phyloP scores from a whole-genome alignment of 2,888 invertebrate genomes.

The Drosophila flavopinicola region DNA sequence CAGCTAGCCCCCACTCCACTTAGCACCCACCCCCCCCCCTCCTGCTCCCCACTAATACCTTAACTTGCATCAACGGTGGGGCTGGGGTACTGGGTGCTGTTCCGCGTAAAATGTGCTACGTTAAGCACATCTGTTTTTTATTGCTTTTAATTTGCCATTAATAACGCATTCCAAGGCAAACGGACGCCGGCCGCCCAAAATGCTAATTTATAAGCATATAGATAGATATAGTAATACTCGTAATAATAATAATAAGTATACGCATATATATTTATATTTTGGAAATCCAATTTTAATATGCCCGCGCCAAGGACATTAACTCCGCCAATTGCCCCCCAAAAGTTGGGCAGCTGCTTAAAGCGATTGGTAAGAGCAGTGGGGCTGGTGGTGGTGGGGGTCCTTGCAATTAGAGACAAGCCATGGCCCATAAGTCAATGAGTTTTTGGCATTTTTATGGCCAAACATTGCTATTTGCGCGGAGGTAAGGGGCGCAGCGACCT shows the following conservation, averaged over 20 bases:
- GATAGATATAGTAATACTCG: slow-evolving; percentile 54
- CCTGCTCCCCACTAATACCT: slow-evolving; percentile 7
- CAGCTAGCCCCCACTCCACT: slow-evolving; percentile 4
- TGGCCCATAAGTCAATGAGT: slow-evolving; percentile 81
- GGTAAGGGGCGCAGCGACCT: background rate
- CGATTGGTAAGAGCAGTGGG: background rate
- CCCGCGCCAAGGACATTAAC: slow-evolving; percentile 49
- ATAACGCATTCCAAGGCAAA: slow-evolving; percentile 79
- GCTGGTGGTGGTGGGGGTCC: slow-evolving; percentile 3
- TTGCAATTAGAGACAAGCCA: slow-evolving; percentile 47
- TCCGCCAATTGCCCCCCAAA: slow-evolving; percentile 34
- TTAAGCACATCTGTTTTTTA: slow-evolving; percentile 84
- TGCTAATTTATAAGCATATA: slow-evolving; percentile 74
- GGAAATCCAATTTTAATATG: slow-evolving; percentile 69
- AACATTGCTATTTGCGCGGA: slow-evolving; percentile 10
- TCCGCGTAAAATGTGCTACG: slow-evolving; percentile 78
- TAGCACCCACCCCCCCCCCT: background rate
- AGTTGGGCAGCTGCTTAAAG: slow-evolving; percentile 17
- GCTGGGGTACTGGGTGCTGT: background rate
- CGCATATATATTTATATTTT: slow-evolving; percentile 6
- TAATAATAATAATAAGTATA: slow-evolving; percentile 44
- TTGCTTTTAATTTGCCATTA: slow-evolving; percentile 84
- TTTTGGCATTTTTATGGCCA: slow-evolving; percentile 81
- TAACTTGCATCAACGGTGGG: slow-evolving; percentile 20
- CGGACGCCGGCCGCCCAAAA: slow-evolving; percentile 57